These are phyloP conservation scores for Drosophila putrida DNA, from an alignment of 2,888 invertebrate species.

Conservation along the genomic window DNA sequence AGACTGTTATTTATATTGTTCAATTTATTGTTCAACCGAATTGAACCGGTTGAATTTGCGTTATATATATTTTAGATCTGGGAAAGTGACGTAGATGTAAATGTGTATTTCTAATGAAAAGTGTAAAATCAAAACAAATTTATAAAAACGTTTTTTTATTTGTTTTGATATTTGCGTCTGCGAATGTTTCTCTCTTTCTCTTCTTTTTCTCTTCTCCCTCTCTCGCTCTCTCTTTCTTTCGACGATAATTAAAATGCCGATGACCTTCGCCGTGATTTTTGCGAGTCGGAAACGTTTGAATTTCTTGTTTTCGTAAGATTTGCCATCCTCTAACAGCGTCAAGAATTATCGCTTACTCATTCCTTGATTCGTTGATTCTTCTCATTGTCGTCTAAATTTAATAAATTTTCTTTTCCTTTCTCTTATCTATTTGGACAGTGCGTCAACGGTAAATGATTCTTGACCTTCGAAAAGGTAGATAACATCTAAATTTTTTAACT, in stretches of 20 bases:
- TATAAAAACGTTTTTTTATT: slow-evolving; percentile 14
- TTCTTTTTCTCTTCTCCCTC: background rate
- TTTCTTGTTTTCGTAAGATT: slow-evolving; percentile 19
- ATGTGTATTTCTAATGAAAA: slow-evolving; percentile 27
- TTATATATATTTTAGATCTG: slow-evolving; percentile 19
- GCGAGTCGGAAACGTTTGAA: slow-evolving; percentile 24
- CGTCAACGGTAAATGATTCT: slow-evolving; percentile 2
- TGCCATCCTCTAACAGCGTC: slow-evolving; percentile 1
- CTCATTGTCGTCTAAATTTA: slow-evolving; percentile 19
- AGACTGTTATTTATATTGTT: slow-evolving; percentile 13
- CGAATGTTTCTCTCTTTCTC: slow-evolving; percentile 5
- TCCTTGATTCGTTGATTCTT: slow-evolving; percentile 36
- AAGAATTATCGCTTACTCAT: slow-evolving; percentile 45
- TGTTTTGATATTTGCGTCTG: slow-evolving; percentile 47
- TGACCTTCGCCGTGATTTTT: slow-evolving; percentile 43
- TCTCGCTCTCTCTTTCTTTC: background rate
- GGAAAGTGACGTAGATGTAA: slow-evolving; percentile 18
- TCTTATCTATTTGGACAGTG: slow-evolving; percentile 11
- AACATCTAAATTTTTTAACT: too few species aligned
- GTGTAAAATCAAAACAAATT: slow-evolving; percentile 5
- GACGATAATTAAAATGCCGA: slow-evolving; percentile 36
- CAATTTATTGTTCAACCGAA: slow-evolving; percentile 31
- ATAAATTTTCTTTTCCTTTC: slow-evolving; percentile 24
- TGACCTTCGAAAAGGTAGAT: background rate
- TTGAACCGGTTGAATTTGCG: slow-evolving; percentile 54